phyloP scores from a whole-genome alignment of 2,113 vertebrate species.

The Melanerpes formicivorus region DNA sequence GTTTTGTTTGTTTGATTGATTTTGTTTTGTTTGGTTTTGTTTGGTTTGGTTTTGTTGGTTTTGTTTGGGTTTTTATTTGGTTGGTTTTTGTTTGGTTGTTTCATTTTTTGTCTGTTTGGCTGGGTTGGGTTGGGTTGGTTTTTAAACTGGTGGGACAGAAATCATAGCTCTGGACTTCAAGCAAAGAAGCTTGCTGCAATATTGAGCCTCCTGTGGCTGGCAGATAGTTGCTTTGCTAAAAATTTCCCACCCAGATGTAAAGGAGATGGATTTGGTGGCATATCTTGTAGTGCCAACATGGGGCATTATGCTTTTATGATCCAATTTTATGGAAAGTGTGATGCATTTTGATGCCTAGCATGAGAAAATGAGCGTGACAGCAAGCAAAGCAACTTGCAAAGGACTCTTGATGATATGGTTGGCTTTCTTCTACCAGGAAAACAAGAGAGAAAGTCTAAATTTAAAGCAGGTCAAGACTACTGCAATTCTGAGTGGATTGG shows the following conservation, averaged over 20 bases:
- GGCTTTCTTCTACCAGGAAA: background rate
- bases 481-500: background rate
- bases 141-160: background rate
- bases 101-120: no score
- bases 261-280: background rate
- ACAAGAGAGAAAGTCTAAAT: background rate
- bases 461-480: background rate
- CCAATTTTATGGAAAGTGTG: background rate
- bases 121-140: background rate
- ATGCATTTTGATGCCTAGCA: background rate
- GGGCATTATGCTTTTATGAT: background rate
- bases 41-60: background rate
- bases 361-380: background rate
- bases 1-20: no score
- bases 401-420: background rate
- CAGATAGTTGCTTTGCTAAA: background rate
- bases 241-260: background rate
- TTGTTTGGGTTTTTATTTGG: background rate
- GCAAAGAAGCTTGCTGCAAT: background rate
- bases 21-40: background rate
- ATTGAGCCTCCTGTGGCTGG: background rate
- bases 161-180: background rate
- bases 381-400: background rate
- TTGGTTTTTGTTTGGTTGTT: no score
- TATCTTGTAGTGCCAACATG: background rate